A percentile compares a stretch with the other conserved stretches of the same genome.
Conservation (phyloP, 2,888 invertebrate genomes). For the Phlogophora meticulosa region DNA sequence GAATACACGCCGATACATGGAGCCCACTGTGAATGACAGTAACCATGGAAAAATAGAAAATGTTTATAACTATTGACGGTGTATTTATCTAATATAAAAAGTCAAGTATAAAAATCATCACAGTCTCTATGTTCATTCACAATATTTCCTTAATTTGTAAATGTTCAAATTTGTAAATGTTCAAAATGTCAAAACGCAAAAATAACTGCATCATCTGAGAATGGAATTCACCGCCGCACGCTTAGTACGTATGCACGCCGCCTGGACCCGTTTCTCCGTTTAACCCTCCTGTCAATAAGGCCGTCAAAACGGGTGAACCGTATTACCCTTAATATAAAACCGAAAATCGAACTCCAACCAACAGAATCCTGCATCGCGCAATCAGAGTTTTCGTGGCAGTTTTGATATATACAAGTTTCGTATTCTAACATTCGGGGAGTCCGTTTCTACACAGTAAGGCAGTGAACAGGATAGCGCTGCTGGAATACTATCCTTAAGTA, state of each 20-base stretch:
- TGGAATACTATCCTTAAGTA: slow-evolving; percentile 9
- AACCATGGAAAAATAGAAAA: no score
- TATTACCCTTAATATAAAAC: slow-evolving; percentile 7
- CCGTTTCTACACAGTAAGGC: slow-evolving; percentile 37
- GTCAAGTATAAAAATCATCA: no score
- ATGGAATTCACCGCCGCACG: background rate
- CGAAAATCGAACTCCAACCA: slow-evolving; percentile 11
- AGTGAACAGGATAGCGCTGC: slow-evolving; percentile 31
- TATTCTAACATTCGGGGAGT: slow-evolving; percentile 15
- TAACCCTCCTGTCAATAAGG: background rate
- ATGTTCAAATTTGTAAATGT: no score
- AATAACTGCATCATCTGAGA: slow-evolving; percentile 3
- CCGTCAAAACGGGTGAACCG: background rate
- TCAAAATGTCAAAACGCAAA: background rate
- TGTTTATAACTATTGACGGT: no score
- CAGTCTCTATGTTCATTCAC: no score
- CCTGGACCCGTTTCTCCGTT: no score
- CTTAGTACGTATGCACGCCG: slow-evolving; percentile 16
- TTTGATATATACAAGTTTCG: background rate
- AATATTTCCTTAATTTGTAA: no score
- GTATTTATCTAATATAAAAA: no score
- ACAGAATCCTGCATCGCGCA: slow-evolving; percentile 7
- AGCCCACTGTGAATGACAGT: no score
- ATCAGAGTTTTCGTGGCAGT: slow-evolving; percentile 10
- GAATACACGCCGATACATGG: no score